Conservation (phyloP, 2,888 invertebrate genomes). For the Hypselothyrea guttata region DNA sequence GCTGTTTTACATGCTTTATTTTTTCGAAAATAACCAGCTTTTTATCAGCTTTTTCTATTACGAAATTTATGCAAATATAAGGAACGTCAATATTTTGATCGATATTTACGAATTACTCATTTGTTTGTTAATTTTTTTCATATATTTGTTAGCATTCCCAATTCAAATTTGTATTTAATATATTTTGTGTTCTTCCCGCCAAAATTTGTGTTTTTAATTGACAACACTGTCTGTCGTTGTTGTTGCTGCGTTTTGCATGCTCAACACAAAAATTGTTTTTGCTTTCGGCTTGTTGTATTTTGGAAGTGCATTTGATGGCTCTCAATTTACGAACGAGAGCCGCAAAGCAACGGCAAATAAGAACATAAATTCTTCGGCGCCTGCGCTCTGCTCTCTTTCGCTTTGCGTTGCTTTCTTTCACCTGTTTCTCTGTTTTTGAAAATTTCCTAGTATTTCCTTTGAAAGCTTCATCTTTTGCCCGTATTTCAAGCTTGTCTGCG, state of each 20-base stretch:
- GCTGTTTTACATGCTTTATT: too few species aligned
- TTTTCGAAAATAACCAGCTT: too few species aligned
- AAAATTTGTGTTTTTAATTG: too few species aligned
- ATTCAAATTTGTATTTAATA: too few species aligned
- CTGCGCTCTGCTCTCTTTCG: constrained; percentile 21
- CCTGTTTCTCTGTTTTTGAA: constrained; percentile 23
- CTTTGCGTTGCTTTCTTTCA: constrained; percentile 15
- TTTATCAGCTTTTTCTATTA: too few species aligned
- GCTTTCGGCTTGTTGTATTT: constrained; percentile 47
- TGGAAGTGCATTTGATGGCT: constrained; percentile 60
- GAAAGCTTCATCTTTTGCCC: constrained; percentile 25
- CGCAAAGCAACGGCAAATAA: constrained; percentile 3
- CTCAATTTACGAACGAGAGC: constrained; percentile 46
- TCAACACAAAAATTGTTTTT: constrained; percentile 53
- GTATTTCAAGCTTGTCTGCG: constrained; percentile 31
- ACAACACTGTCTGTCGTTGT: too few species aligned
- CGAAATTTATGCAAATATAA: too few species aligned
- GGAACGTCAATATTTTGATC: too few species aligned
- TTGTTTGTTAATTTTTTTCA: too few species aligned
- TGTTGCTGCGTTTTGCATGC: constrained; percentile 64
- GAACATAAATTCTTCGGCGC: constrained; percentile 10
- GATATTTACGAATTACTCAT: too few species aligned
- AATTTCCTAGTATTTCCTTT: constrained; percentile 49
- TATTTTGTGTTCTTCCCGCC: too few species aligned
- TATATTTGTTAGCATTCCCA: too few species aligned